Conservation (phyloP, 2,797 vertebrate genomes). For the Cryptoblepharus egeriae region DNA sequence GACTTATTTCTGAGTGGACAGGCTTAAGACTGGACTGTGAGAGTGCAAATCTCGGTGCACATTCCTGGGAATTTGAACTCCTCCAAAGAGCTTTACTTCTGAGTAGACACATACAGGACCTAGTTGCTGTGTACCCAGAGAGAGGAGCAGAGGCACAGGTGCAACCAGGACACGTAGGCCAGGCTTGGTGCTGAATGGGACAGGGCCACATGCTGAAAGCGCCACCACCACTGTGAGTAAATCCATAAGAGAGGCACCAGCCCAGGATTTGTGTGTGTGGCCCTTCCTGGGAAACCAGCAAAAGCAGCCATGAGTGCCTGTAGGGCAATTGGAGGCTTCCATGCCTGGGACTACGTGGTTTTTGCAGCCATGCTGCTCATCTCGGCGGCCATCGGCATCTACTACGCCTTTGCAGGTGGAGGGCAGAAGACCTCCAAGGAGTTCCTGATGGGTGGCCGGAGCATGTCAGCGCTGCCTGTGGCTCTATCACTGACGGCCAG, state of each 20-base stretch:
- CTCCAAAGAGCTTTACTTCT: too few relatives aligned
- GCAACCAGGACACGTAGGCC: background rate
- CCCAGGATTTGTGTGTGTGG: accelerated
- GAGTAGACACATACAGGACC: too few relatives aligned
- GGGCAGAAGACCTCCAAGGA: slow-evolving; percentile 80
- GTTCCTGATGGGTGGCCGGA: slow-evolving; percentile 88
- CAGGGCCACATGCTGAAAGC: background rate
- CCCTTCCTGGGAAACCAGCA: too few relatives aligned
- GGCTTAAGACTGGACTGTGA: too few relatives aligned
- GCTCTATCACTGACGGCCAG: slow-evolving; percentile 92
- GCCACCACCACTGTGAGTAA: too few relatives aligned
- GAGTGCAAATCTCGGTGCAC: too few relatives aligned
- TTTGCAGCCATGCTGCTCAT: slow-evolving; percentile 87
- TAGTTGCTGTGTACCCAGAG: too few relatives aligned
- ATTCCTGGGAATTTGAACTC: too few relatives aligned
- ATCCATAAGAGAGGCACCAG: too few relatives aligned
- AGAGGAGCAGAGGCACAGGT: background rate
- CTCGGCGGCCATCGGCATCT: slow-evolving; percentile 88
- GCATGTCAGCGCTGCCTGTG: slow-evolving; percentile 86
- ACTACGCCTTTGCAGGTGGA: slow-evolving; percentile 83
- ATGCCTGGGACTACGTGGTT: slow-evolving; percentile 88
- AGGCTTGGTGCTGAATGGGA: background rate
- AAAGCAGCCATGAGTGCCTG: slow-evolving; percentile 38
- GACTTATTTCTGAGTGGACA: too few relatives aligned
- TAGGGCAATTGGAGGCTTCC: slow-evolving; percentile 73